Percentiles rank a stretch among this genome's conserved stretches.
Evolutionary conservation across 2,888 invertebrate species (phyloP).

Genomic region (Coleophora deauratella): DNA sequence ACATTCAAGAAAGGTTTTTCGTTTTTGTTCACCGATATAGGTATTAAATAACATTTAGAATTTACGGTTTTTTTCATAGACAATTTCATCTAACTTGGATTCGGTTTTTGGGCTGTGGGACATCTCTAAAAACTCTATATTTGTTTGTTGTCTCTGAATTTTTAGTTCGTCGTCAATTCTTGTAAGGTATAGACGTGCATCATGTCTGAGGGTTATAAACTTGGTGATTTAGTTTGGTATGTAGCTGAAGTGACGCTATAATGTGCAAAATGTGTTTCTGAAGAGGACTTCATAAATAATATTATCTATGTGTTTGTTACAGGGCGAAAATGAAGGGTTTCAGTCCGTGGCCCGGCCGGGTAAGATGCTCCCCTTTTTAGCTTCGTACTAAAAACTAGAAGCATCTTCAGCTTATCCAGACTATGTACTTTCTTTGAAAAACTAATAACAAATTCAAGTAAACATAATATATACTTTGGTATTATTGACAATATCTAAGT

Average conservation of each 20-base stretch:
- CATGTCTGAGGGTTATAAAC: conserved; percentile 63
- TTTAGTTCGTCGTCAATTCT: conserved; percentile 64
- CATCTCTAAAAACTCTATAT: conserved; percentile 21
- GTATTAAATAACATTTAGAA: background rate
- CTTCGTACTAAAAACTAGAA: no score
- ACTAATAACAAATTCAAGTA: no score
- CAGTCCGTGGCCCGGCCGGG: conserved; percentile 97
- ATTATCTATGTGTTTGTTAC: conserved; percentile 52
- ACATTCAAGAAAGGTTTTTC: no score
- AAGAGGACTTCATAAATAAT: conserved; percentile 12
- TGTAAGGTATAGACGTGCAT: conserved; percentile 33
- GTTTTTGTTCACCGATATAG: no score
- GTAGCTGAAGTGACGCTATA: conserved; percentile 30
- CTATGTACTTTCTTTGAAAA: no score
- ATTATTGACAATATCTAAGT: background rate
- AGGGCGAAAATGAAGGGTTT: conserved; percentile 99
- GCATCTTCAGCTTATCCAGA: no score
- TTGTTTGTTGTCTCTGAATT: conserved; percentile 29
- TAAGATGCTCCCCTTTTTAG: conserved; percentile 75
- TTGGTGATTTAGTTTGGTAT: conserved; percentile 74
- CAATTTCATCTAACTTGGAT: conserved; percentile 15
- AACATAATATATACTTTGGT: background rate
- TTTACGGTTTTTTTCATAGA: conserved; percentile 31
- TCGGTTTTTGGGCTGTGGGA: no score
- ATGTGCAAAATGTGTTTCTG: conserved; percentile 46